Evolutionary conservation across 1,140 invertebrate genomes (phyloP).

Genomic region (Metopolophium dirhodum): DNA sequence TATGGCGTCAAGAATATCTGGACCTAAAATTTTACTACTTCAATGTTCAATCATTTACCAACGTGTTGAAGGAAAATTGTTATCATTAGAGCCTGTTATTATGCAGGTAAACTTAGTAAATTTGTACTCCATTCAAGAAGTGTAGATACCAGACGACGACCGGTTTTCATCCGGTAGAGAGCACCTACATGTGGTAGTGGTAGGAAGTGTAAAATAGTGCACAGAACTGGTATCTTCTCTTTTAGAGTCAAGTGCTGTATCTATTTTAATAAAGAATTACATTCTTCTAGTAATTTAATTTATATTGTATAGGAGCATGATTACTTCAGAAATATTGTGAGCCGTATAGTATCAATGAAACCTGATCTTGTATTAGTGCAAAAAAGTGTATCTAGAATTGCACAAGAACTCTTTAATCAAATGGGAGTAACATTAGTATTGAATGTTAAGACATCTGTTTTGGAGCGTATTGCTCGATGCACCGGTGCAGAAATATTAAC

Average conservation of each 20-base stretch:
- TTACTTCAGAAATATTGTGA: constrained; percentile 87
- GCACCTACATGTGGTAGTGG: not conserved
- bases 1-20: constrained; percentile 82
- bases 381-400: constrained; percentile 85
- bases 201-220: not conserved
- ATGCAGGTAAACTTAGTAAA: constrained; percentile 74
- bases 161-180: not conserved
- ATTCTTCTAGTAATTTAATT: not conserved
- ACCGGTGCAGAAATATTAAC: constrained; percentile 86
- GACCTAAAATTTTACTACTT: constrained; percentile 85
- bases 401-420: constrained; percentile 84
- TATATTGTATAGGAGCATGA: constrained; percentile 76
- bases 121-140: not conserved
- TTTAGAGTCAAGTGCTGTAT: constrained; percentile 29
- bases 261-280: not conserved
- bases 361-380: constrained; percentile 91
- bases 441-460: constrained; percentile 85
- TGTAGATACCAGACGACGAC: not conserved
- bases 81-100: constrained; percentile 89
- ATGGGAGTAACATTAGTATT: constrained; percentile 84
- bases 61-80: constrained; percentile 86
- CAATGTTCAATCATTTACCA: constrained; percentile 92
- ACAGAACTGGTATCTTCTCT: not conserved
- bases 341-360: constrained; percentile 81
- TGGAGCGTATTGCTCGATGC: constrained; percentile 83